Evolutionary conservation across 2,113 vertebrate genomes (phyloP).

Genomic region (Paradisaea rubra): DNA sequence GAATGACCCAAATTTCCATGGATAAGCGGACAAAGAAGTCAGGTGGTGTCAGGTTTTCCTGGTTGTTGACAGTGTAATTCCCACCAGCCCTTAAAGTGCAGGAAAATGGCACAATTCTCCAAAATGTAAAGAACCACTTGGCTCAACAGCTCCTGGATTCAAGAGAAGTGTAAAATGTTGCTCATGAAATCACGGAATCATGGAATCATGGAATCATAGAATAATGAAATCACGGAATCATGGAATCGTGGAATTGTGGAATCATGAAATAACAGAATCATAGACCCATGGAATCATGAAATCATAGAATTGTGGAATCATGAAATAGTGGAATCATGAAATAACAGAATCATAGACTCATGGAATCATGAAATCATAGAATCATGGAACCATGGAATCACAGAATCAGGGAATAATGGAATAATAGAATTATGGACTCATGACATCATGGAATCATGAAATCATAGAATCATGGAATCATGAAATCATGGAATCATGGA

Average conservation of each 20-base stretch:
- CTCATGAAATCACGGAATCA: neutral
- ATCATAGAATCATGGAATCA: too few species aligned
- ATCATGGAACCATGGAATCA: neutral
- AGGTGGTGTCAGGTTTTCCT: neutral
- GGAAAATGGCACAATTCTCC: neutral
- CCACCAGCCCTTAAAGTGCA: neutral
- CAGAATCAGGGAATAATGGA: neutral
- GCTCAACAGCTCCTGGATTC: neutral
- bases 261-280: neutral
- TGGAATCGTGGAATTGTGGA: neutral
- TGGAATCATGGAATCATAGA: neutral
- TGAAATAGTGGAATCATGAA: accelerated
- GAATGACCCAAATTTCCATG: neutral
- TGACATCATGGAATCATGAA: neutral
- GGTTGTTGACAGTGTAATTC: neutral
- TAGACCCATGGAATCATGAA: accelerated
- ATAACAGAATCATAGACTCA: too few species aligned
- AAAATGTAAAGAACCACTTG: neutral
- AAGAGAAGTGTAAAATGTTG: neutral
- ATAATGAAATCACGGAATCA: neutral
- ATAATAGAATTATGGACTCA: neutral
- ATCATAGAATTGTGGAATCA: too few species aligned
- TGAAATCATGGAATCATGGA: neutral
- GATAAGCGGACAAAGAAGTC: neutral
- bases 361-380: neutral